phyloP scores from a whole-genome alignment of 1,140 invertebrate species.

The Trachelipus rathkii region DNA sequence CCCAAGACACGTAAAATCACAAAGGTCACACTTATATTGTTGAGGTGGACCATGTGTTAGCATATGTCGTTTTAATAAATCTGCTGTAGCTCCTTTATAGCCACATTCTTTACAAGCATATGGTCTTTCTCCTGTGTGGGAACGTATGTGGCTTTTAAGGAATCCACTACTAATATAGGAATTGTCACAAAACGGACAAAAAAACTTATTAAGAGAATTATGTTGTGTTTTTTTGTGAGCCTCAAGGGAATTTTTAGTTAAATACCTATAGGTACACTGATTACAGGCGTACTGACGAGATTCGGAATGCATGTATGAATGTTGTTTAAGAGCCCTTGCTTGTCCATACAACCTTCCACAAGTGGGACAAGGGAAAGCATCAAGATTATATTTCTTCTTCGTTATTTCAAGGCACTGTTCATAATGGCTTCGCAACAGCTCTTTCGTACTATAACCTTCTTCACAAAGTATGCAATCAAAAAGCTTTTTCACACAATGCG shows the following conservation, averaged over 20 bases:
- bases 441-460: background rate
- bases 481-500: background rate
- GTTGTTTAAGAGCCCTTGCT: background rate
- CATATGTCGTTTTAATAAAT: background rate
- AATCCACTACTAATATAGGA: background rate
- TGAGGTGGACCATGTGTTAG: background rate
- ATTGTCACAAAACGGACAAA: background rate
- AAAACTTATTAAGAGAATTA: background rate
- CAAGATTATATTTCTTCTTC: background rate
- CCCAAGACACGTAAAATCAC: background rate
- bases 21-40: background rate
- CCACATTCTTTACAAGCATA: background rate
- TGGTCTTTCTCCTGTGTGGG: background rate
- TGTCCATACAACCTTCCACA: background rate
- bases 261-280: background rate
- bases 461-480: background rate
- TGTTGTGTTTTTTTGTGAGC: background rate
- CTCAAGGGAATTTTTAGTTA: background rate
- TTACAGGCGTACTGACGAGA: background rate
- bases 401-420: conserved; percentile 1
- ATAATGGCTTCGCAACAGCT: background rate
- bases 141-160: background rate
- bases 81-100: background rate
- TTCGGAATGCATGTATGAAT: conserved; percentile 4
- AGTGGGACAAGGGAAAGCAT: background rate